Base-by-base conservation (phyloP, 2,797 vertebrate genomes). In the Thunnus albacares region DNA sequence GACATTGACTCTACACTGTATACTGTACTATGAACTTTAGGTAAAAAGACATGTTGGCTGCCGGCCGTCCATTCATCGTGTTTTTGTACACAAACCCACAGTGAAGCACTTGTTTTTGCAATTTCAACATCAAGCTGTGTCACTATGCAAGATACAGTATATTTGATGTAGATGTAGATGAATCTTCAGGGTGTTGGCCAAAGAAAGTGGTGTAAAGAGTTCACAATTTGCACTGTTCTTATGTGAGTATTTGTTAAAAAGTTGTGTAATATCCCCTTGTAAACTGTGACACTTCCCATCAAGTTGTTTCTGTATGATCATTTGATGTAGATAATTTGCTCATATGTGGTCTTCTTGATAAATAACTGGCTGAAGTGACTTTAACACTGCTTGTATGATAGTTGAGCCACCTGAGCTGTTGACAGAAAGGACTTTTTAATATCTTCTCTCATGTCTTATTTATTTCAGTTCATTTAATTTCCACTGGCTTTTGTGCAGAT, bases 221-320 rank as follows among this genome's bases (percentile, higher is more conserved):
- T 77, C 60, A 80, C 52, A 35, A 53, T 87, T 89, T 90, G 83
- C 86, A 83, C 87, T 85, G 80, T 74, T 83, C n/a, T 64, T 85
- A 1, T 58, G 55, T 61, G 0, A 55, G 52, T 47, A 66, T 8
- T 71, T 55, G 63, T 77, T 62, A 38, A 76, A 75, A 15, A 7
- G 2, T 66, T 49, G 49, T 83, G 76, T 82, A 51, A 57, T 73
- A 62, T 45, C 24, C 69, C 26, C 28, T 55, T 86, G 80, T 85
- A 52, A 88, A 85, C 76, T 84, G 81, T 89, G 80, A 82, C 74
- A 71, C 76, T 72, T 69, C 69, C 62, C 71, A 47, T 74, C 57
- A 6, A 49, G 57, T 60, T 80, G 56, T 11, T 63, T 83, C 67
- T 81, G 69, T 78, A 26, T 63, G 55, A 52, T 67, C 71, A 85